Percentiles rank a stretch among this genome's conserved stretches.
Evolutionary conservation across 2,113 vertebrate genomes (phyloP).

Genomic region (Rhinopithecus roxellana): DNA sequence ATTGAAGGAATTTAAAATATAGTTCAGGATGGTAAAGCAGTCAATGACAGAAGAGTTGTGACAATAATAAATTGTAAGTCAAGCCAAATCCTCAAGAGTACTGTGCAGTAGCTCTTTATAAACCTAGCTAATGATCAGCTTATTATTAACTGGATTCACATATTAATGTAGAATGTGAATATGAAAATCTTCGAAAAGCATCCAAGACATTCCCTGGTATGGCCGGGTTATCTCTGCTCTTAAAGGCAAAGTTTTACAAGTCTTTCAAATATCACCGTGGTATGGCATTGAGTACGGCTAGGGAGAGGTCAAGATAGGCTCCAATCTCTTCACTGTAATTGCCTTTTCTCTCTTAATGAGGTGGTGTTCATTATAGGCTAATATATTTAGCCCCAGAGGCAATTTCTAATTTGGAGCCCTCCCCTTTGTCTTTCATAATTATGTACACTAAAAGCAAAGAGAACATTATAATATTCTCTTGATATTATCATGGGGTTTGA

Average conservation of each 20-base stretch:
- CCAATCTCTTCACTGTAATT: background rate
- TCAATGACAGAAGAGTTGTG: background rate
- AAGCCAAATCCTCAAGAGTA: background rate
- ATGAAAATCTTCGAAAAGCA: background rate
- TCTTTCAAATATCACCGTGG: background rate
- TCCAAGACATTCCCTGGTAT: background rate
- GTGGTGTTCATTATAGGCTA: background rate
- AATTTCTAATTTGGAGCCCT: background rate
- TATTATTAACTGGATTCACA: background rate
- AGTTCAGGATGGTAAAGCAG: background rate
- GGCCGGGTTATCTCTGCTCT: background rate
- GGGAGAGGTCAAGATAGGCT: background rate
- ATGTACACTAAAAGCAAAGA: background rate
- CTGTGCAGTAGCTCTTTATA: background rate
- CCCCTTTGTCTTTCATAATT: background rate
- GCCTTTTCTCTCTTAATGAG: background rate
- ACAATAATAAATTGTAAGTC: background rate
- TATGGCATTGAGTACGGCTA: background rate
- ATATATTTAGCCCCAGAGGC: background rate
- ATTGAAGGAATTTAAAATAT: constrained; percentile 32
- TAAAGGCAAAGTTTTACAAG: background rate
- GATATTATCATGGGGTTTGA: background rate
- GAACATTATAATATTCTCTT: background rate
- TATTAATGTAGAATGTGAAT: background rate
- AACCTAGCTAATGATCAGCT: background rate